Evolutionary conservation across 2,888 invertebrate species (phyloP), one percentile per base, ranked within the genome.

Genomic region (Rapana venosa): DNA sequence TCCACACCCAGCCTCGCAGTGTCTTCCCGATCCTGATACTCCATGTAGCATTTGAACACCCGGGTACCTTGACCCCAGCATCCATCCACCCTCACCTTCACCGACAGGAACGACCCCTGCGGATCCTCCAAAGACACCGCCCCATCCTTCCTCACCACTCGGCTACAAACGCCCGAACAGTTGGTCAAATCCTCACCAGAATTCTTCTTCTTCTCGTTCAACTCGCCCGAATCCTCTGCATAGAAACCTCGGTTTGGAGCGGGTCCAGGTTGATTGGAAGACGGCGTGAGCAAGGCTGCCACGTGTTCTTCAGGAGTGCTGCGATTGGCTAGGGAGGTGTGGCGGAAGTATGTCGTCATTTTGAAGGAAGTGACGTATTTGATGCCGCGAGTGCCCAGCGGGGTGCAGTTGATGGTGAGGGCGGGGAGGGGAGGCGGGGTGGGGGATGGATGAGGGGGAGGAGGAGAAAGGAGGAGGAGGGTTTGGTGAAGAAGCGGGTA

Each of bases 381-480:
- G 81, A 83, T 4, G 81, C 22, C 6, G 6, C 36, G 81, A 5
- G 81, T 83, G 22, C 47, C 81, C 15, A 26, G 26, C 47, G 81
- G 13, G 11, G 81, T 47, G 81, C 81, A 83, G 36, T 83, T 36
- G n/a, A 83, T 36, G 47, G 81, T 83, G 47, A 83, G 81, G 81
- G 47, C 36, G 81, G 47, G 77, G 11, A 79, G 13, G 77, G 20
- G 35, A 15, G 77, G 30, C 13, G 61, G 61, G 61, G 61, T 22
- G 15, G 61, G 77, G 35, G 35, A 8, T 17, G 30, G 35, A 32
- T 32, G 77, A 32, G 47, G 2, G 47, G 47, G 47, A 5, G 47
- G 47, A 47, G 47, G 47, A 5, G 2, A n/a, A 8, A 47, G 47
- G 47, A 47, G 47, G 47, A 47, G 47, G 47, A 8, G 47, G 47